Evolutionary conservation across 2,797 vertebrate species (phyloP).

Genomic region (Staurois parvus): DNA sequence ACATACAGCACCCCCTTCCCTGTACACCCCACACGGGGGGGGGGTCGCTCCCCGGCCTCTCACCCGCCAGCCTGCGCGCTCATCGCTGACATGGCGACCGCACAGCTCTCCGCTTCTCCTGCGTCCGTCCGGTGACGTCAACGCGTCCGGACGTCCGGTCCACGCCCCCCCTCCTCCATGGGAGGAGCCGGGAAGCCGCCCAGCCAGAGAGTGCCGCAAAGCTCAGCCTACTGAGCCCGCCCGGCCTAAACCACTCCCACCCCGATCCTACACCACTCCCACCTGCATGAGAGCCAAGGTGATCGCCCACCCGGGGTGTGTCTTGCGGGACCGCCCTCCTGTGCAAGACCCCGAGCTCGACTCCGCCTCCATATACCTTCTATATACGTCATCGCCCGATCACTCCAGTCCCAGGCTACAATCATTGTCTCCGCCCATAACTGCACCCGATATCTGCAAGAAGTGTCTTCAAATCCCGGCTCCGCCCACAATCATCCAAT

Average conservation of each 20-base stretch:
- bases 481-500: too few species aligned
- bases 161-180: neutral
- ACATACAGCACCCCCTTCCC: neutral
- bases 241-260: neutral
- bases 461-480: too few species aligned
- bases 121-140: conserved; percentile 36
- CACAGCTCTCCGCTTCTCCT: neutral
- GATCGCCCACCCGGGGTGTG: neutral
- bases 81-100: conserved; percentile 69
- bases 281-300: neutral
- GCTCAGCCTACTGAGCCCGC: neutral
- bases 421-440: too few species aligned
- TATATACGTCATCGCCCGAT: too few species aligned
- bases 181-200: too few species aligned
- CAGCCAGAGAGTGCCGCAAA: neutral
- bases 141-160: neutral
- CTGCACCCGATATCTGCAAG: too few species aligned
- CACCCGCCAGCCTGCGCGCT: conserved; percentile 62
- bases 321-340: too few species aligned
- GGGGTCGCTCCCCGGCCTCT: conserved; percentile 20
- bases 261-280: neutral
- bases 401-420: too few species aligned
- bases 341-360: too few species aligned
- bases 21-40: neutral
- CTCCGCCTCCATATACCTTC: too few species aligned